These are phyloP conservation scores for Tiliacea citrago DNA, from an alignment of 2,888 invertebrate genomes.

Conservation along the genomic window DNA sequence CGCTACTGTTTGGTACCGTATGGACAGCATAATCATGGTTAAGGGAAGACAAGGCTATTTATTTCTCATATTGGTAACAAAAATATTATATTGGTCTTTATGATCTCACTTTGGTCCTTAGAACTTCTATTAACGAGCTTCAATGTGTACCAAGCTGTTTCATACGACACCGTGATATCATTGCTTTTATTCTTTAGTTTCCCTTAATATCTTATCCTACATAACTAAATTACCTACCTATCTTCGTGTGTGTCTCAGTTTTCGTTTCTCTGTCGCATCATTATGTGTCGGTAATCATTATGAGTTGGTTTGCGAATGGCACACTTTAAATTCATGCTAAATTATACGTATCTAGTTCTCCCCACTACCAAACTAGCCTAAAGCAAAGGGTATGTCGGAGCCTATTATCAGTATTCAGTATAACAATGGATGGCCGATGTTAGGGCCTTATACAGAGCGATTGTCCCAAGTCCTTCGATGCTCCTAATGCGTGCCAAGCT, in stretches of 20 bases:
- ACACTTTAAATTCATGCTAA: background rate
- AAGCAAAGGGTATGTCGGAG: constrained; percentile 15
- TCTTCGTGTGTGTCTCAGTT: too few species aligned
- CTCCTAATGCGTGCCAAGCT: constrained; percentile 49
- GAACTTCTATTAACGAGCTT: background rate
- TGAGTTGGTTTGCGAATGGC: too few species aligned
- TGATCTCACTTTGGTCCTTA: background rate
- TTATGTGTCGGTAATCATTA: too few species aligned
- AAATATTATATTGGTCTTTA: constrained; percentile 11
- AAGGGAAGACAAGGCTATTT: constrained; percentile 12
- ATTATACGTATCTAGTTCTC: constrained; percentile 1
- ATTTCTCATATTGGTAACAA: constrained; percentile 17
- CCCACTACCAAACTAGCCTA: background rate
- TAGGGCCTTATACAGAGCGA: constrained; percentile 62
- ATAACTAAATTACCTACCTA: background rate
- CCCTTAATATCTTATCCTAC: background rate
- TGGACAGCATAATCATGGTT: too few species aligned
- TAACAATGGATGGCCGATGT: constrained; percentile 55
- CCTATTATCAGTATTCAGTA: constrained; percentile 56
- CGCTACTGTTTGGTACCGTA: background rate
- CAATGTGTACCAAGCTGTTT: too few species aligned
- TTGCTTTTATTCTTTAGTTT: background rate
- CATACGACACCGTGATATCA: too few species aligned
- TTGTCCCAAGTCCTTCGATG: constrained; percentile 55
- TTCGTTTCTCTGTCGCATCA: too few species aligned